phyloP scores from a whole-genome alignment of 2,113 vertebrate genomes.

The pig (Sus scrofa) region DNA sequence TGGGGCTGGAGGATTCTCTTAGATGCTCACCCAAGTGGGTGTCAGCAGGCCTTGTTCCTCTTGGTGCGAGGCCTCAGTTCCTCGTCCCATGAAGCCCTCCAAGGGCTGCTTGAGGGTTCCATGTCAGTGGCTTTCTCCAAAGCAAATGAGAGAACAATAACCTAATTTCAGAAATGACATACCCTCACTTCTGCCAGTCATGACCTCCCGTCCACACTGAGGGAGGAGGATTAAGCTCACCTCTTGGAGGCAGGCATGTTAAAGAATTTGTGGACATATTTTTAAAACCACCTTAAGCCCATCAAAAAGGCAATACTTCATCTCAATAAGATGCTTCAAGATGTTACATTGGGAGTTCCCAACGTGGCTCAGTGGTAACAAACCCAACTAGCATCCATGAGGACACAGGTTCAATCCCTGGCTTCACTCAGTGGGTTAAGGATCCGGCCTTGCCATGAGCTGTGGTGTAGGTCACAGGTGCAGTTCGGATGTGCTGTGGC shows the following conservation, averaged over 20 bases:
- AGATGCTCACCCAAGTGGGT: rapidly evolving
- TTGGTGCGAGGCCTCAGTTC: not conserved
- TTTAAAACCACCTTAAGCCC: not conserved
- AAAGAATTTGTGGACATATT: not conserved
- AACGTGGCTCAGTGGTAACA: too few relatives aligned
- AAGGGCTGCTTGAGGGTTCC: too few relatives aligned
- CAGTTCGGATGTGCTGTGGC: too few relatives aligned
- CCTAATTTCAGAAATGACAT: not conserved
- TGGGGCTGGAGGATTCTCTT: not conserved
- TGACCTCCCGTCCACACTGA: not conserved
- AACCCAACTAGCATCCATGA: too few relatives aligned
- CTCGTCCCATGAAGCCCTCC: not conserved
- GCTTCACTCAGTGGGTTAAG: too few relatives aligned
- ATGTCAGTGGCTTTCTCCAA: not conserved
- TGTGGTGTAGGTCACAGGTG: too few relatives aligned
- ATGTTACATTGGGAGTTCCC: not conserved
- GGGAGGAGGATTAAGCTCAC: not conserved
- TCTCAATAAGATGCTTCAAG: not conserved
- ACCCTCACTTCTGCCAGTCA: not conserved
- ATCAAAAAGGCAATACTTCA: not conserved
- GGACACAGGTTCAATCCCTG: too few relatives aligned
- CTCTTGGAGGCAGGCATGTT: not conserved
- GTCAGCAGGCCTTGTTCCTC: not conserved
- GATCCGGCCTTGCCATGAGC: too few relatives aligned
- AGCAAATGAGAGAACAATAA: not conserved